Evolutionary conservation across 2,113 vertebrate genomes (phyloP).

Genomic region (Numenius arquata): DNA sequence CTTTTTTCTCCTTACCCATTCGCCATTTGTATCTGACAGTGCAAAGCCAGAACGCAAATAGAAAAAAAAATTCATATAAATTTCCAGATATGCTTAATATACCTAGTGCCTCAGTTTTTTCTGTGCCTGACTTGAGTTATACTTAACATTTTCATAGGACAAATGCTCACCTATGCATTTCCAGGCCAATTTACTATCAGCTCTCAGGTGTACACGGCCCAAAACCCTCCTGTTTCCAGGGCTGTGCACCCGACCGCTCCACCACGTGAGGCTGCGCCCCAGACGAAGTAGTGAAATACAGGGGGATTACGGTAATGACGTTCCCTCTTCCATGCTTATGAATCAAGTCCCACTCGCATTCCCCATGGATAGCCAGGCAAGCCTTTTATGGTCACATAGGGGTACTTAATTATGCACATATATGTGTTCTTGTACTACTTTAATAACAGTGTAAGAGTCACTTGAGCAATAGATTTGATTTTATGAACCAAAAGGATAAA

Average conservation of each 20-base stretch:
- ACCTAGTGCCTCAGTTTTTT: background rate
- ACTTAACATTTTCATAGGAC: background rate
- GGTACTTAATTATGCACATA: constrained; percentile 48
- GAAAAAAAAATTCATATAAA: background rate
- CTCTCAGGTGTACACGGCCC: background rate
- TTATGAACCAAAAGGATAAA: constrained; percentile 64
- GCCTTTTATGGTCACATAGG: constrained; percentile 34
- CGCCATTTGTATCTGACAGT: background rate
- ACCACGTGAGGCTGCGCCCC: background rate
- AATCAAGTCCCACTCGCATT: background rate
- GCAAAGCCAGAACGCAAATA: background rate
- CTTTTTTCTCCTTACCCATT: background rate
- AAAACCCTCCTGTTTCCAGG: background rate
- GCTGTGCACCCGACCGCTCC: background rate
- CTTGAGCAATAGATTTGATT: constrained; percentile 50
- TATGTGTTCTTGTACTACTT: background rate
- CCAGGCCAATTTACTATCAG: background rate
- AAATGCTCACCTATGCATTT: background rate
- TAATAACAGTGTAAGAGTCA: constrained; percentile 46
- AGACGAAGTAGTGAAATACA: background rate
- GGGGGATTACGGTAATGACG: background rate
- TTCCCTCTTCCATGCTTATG: background rate
- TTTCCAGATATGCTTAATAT: background rate
- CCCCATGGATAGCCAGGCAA: background rate
- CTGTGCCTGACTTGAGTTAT: background rate